Evolutionary conservation across 2,797 vertebrate genomes (phyloP), one percentile per base, ranked within the genome.

Genomic region (Nannoperca obscura): DNA sequence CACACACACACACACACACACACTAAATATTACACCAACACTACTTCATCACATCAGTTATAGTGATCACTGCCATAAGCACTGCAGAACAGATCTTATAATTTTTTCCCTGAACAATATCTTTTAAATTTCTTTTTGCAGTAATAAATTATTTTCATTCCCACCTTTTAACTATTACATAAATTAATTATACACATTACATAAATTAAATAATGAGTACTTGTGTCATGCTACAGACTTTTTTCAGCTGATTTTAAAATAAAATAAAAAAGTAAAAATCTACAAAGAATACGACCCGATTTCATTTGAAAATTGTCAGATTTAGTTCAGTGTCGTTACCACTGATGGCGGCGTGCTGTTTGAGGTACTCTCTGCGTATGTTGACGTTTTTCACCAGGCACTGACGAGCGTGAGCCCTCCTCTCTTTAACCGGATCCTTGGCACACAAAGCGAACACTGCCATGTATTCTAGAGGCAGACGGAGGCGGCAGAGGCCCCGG

Each of bases 371-470:
- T 59, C 98, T 91, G 70, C 98, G 95, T 72, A 99, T 96, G 86
- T 98, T 99, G 91, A 99, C 97, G 83, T 99, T 99, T 90, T 99
- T 99, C 88, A 97, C 97, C 91, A 99, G 95, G 88, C 98, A 99
- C 91, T 99, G 98, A 78, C 98, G 96, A 53, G 98, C 98, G 34
- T 99, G 97, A 53, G 98, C 98, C 92, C 97, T 93, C 84, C 97
- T 94, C 92, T 99, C 98, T 86, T 99, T 99, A 40, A 99, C 97
- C 0, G 98, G 98, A 82, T 99, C 98, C 94, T 99, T 99, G 90
- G 98, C 98, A 86, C 98, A 99, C 67, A 99, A 89, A 36, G 97
- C 97, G 66, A 98, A 99, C 89, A 99, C 96, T 1, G 97, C 98
- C 96, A 99, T 97, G 92, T 99, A 99, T 80, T 99, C 98, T 67